Evolutionary conservation across 2,888 invertebrate genomes (phyloP).

Genomic region (Drosophila siamana): DNA sequence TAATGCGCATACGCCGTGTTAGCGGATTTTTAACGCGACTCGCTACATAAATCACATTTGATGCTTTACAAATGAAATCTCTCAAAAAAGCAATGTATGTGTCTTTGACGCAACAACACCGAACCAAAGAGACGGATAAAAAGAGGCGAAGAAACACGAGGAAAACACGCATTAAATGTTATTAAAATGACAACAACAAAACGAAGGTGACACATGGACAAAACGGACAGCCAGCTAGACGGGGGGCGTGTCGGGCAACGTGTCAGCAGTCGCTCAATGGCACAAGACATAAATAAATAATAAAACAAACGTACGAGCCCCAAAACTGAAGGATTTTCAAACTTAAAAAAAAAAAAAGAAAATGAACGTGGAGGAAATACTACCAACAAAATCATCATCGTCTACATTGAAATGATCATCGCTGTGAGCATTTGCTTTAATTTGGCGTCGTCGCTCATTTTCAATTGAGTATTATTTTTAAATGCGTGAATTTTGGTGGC

Average conservation of each 20-base stretch:
- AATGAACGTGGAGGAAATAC: constrained; percentile 2
- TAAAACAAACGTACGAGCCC: constrained; percentile 21
- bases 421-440: constrained; percentile 11
- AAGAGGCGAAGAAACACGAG: constrained; percentile 6
- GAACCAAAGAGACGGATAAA: constrained; percentile 1
- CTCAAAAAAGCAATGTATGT: constrained; percentile 17
- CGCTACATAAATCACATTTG: constrained; percentile 55
- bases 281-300: constrained; percentile 73
- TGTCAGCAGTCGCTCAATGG: constrained; percentile 77
- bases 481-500: constrained; percentile 25
- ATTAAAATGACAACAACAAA: constrained; percentile 56
- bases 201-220: constrained; percentile 27
- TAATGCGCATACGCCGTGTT: constrained; percentile 52
- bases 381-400: constrained; percentile 58
- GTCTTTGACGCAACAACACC: constrained; percentile 48
- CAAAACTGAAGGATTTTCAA: constrained; percentile 53
- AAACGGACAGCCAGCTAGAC: constrained; percentile 12
- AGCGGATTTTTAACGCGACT: constrained; percentile 18
- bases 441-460: constrained; percentile 1
- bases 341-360: neutral
- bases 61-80: constrained; percentile 57
- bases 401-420: neutral
- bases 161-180: constrained; percentile 52
- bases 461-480: constrained; percentile 27
- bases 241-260: constrained; percentile 68